Conservation (phyloP, 2,113 vertebrate genomes). For the Passer montanus region DNA sequence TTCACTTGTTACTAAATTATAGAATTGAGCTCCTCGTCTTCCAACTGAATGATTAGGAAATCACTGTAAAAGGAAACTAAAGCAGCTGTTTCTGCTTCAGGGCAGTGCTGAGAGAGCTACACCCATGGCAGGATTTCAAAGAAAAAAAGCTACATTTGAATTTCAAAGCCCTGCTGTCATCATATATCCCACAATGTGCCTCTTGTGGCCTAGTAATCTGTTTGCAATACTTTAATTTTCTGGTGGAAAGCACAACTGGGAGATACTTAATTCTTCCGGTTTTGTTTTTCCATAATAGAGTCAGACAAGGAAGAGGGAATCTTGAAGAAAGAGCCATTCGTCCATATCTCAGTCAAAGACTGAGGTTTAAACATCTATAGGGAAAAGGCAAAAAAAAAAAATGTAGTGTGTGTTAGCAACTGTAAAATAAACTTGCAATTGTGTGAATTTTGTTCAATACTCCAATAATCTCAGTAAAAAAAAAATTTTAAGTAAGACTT, state of each 20-base stretch:
- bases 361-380: not conserved
- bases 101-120: constrained; percentile 29
- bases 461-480: not conserved
- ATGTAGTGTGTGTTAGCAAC: not conserved
- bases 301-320: not conserved
- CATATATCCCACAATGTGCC: constrained; percentile 36
- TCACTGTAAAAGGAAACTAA: constrained; percentile 48
- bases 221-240: constrained; percentile 64
- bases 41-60: constrained; percentile 16
- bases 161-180: constrained; percentile 65
- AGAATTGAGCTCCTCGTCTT: constrained; percentile 6
- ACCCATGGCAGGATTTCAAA: constrained; percentile 64
- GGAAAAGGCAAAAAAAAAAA: not conserved
- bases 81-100: constrained; percentile 61
- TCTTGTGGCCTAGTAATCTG: constrained; percentile 53
- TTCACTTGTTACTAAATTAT: constrained; percentile 34
- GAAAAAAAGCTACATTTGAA: constrained; percentile 60
- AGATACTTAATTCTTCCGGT: constrained; percentile 35
- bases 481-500: not conserved
- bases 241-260: constrained; percentile 47
- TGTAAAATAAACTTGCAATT: not conserved
- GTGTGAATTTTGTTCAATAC: not conserved
- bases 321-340: not conserved
- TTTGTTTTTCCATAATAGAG: constrained; percentile 50
- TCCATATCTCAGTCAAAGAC: not conserved